These are phyloP conservation scores for Globia sparganii DNA, from an alignment of 2,888 invertebrate species.

Conservation along the genomic window DNA sequence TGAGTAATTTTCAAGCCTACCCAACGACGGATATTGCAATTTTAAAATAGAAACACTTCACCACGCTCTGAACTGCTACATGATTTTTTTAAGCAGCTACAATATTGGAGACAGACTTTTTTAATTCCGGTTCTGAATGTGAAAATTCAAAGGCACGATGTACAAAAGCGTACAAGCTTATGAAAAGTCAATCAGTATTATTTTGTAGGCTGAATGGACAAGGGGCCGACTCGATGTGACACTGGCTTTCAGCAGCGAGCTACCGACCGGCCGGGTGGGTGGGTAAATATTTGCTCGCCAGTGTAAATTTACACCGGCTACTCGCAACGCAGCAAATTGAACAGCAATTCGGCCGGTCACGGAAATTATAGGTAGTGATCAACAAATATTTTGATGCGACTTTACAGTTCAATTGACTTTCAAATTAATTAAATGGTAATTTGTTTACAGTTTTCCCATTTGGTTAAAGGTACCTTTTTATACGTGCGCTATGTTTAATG, in stretches of 20 bases:
- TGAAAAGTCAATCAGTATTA: slow-evolving; percentile 55
- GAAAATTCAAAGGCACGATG: slow-evolving; percentile 7
- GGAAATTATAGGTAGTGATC: slow-evolving; percentile 52
- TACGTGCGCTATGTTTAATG: background rate
- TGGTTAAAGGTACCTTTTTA: background rate
- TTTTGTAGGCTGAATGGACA: slow-evolving; percentile 49
- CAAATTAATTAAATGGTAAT: slow-evolving; percentile 22
- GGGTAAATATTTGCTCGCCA: slow-evolving; percentile 68
- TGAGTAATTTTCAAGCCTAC: background rate
- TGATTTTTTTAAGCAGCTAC: background rate
- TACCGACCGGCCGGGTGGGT: slow-evolving; percentile 48
- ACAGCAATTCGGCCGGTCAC: slow-evolving; percentile 43
- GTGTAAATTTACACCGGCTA: slow-evolving; percentile 69
- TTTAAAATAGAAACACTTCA: slow-evolving; percentile 4
- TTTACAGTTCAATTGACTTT: slow-evolving; percentile 32
- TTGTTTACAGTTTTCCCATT: slow-evolving; percentile 8
- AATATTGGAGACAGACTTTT: slow-evolving; percentile 2
- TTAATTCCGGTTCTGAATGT: slow-evolving; percentile 6
- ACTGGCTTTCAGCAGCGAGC: slow-evolving; percentile 60
- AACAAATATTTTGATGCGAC: slow-evolving; percentile 49
- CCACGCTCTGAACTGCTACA: background rate
- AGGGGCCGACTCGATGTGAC: slow-evolving; percentile 44
- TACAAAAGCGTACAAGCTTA: slow-evolving; percentile 36
- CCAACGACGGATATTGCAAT: background rate
- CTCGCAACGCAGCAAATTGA: slow-evolving; percentile 65